These are phyloP conservation scores for Pedicia rivosa DNA, from an alignment of 2,888 invertebrate genomes.

Conservation along the genomic window DNA sequence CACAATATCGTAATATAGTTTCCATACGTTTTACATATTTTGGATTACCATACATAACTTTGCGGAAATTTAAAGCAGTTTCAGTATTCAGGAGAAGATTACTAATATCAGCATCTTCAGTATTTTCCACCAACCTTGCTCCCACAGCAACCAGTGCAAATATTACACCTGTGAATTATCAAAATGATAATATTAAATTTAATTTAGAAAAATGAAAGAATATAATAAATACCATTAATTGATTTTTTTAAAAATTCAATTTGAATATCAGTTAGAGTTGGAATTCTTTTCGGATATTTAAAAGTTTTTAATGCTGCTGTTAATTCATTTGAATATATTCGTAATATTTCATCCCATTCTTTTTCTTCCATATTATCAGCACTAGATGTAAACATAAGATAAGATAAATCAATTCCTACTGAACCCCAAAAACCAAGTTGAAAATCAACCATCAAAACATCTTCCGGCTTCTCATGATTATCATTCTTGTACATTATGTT, in stretches of 20 bases:
- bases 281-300: not conserved
- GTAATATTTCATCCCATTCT: not conserved
- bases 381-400: not conserved
- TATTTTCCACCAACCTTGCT: no score
- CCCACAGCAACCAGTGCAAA: no score
- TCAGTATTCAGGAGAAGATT: no score
- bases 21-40: no score
- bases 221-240: not conserved
- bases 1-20: no score
- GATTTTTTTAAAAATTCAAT: not conserved
- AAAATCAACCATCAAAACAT: not conserved
- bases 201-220: no score
- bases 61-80: no score
- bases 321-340: not conserved
- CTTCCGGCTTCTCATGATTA: not conserved
- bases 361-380: not conserved
- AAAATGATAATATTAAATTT: no score
- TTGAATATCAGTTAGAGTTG: not conserved
- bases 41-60: no score
- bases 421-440: not conserved
- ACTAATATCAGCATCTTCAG: no score
- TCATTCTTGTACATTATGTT: not conserved
- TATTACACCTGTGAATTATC: no score
- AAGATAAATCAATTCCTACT: not conserved
- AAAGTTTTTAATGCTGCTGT: not conserved